A percentile compares a stretch with the other conserved stretches of the same genome.
Evolutionary conservation across 2,888 invertebrate species (phyloP).

Genomic region (Dolomedes plantarius): DNA sequence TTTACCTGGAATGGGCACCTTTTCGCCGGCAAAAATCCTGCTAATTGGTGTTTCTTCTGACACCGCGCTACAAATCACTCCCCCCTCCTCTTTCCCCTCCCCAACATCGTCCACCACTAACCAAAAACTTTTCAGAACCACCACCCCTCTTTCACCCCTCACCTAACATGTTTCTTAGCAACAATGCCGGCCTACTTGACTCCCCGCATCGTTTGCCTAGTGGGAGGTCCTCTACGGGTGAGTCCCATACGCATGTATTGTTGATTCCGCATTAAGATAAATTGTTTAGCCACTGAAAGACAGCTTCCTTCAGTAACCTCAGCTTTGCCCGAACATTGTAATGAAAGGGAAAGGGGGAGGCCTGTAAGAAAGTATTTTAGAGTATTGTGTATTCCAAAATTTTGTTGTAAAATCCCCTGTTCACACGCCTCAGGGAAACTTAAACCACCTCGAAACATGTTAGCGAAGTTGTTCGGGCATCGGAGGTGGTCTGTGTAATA

Average conservation of each 20-base stretch:
- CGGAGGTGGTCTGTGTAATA: too few relatives aligned
- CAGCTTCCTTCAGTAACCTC: not conserved
- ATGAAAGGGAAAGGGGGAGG: not conserved
- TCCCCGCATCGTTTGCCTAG: constrained; percentile 33
- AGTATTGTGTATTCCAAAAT: constrained; percentile 20
- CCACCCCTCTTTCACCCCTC: not conserved
- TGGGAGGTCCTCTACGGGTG: constrained; percentile 56
- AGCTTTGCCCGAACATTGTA: not conserved
- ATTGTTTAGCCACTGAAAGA: constrained; percentile 44
- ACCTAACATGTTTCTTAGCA: not conserved
- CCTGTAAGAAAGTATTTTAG: constrained; percentile 17
- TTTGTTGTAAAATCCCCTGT: constrained; percentile 24
- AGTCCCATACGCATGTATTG: not conserved
- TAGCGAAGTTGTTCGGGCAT: too few relatives aligned
- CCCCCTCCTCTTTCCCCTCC: not conserved
- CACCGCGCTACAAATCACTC: constrained; percentile 53
- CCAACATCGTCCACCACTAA: too few relatives aligned
- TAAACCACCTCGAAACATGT: too few relatives aligned
- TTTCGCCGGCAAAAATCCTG: not conserved
- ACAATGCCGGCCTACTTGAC: constrained; percentile 21
- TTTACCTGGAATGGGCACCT: not conserved
- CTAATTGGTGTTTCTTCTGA: constrained; percentile 59
- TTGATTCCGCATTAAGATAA: constrained; percentile 56
- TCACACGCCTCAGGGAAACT: constrained; percentile 55
- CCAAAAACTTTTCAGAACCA: too few relatives aligned